Conservation (phyloP, 1,140 invertebrate genomes). For the Sitobion miscanthi region DNA sequence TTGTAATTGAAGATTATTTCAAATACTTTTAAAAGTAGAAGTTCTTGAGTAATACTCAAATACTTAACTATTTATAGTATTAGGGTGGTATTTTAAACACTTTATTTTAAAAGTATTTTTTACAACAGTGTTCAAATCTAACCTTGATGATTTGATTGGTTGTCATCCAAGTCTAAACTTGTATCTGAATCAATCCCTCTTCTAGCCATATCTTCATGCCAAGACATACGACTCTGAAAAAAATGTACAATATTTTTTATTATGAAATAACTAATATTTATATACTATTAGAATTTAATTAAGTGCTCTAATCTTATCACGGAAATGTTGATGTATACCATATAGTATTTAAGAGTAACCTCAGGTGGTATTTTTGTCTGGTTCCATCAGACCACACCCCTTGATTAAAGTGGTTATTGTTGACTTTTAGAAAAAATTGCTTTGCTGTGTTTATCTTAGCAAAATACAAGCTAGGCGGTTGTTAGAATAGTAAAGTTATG, state of each 20-base stretch:
- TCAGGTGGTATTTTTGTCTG: no score
- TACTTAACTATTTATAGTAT: no score
- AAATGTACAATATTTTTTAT: conserved; percentile 46
- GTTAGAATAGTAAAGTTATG: no score
- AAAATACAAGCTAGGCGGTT: neutral
- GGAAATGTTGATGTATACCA: neutral
- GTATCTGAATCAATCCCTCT: conserved; percentile 81
- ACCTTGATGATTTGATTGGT: conserved; percentile 51
- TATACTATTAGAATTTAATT: neutral
- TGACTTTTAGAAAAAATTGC: neutral
- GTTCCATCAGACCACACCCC: no score
- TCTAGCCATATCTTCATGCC: conserved; percentile 73
- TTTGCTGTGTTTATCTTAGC: neutral
- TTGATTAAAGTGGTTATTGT: neutral
- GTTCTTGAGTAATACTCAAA: no score
- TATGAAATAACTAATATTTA: conserved; percentile 60
- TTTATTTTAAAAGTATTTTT: no score
- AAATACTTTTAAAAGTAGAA: no score
- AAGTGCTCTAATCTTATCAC: neutral
- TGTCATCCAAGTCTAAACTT: conserved; percentile 66
- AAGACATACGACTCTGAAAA: conserved; percentile 75
- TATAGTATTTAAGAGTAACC: no score
- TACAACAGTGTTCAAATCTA: neutral
- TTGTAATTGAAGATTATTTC: no score
- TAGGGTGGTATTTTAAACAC: no score